A percentile compares a stretch with the other conserved stretches of the same genome.
Evolutionary conservation across 2,113 vertebrate genomes (phyloP).

Genomic region (Penelope pileata): DNA sequence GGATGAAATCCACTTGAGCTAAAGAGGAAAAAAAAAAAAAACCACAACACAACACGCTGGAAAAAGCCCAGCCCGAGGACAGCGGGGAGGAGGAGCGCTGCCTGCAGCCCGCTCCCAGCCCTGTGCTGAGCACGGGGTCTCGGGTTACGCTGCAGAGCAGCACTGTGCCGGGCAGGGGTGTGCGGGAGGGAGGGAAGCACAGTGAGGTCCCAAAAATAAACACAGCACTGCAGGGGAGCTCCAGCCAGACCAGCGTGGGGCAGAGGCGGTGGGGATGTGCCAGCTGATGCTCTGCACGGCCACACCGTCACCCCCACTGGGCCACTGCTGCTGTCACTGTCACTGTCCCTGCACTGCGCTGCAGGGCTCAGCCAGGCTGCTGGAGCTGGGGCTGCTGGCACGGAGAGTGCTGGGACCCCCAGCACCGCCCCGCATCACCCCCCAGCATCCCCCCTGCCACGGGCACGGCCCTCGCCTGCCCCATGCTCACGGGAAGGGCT

Average conservation of each 20-base stretch:
- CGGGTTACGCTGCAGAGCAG: not conserved
- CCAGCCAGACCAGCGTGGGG: conserved; percentile 5
- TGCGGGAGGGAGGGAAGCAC: not conserved
- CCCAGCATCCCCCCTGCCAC: rapidly evolving
- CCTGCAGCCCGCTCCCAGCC: not conserved
- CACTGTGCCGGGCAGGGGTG: not conserved
- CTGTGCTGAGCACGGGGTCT: not conserved
- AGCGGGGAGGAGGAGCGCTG: not conserved
- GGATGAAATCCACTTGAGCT: conserved; percentile 58
- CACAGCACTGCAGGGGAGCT: not conserved
- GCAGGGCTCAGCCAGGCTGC: not conserved
- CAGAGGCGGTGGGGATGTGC: not conserved
- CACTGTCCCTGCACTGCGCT: rapidly evolving
- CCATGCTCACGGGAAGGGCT: not conserved
- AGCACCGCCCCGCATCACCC: not conserved
- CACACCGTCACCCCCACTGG: rapidly evolving
- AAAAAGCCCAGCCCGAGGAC: not conserved
- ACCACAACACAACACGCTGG: not conserved
- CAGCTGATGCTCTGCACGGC: not conserved
- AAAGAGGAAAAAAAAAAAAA: not conserved
- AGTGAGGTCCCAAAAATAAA: not conserved
- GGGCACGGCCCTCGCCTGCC: not conserved
- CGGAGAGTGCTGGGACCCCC: rapidly evolving
- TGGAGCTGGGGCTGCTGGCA: rapidly evolving
- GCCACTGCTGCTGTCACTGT: not conserved